Evolutionary conservation across 2,888 invertebrate species (phyloP).

Genomic region (Drosophila sordidapex): DNA sequence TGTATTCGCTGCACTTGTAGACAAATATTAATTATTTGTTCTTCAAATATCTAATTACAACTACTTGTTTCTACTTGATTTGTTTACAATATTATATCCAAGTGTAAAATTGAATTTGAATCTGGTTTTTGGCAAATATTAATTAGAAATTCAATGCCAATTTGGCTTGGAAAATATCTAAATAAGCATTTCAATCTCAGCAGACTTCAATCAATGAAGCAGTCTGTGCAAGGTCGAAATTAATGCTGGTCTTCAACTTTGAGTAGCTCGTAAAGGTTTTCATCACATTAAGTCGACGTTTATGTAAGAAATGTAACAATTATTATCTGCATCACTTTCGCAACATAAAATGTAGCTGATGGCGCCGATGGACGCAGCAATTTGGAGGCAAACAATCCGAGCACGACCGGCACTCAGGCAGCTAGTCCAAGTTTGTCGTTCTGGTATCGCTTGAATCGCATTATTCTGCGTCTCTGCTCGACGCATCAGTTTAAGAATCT

Average conservation of each 20-base stretch:
- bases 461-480: conserved; percentile 88
- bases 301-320: not conserved
- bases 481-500: conserved; percentile 92
- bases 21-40: not conserved
- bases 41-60: not conserved
- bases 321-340: not conserved
- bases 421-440: conserved; percentile 85
- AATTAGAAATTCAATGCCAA: not conserved
- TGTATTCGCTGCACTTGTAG: not conserved
- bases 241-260: not conserved
- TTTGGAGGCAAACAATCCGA: conserved; percentile 77
- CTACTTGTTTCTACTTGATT: not conserved
- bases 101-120: not conserved
- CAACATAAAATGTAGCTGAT: conserved; percentile 58
- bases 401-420: conserved; percentile 50
- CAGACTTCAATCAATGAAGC: too few species aligned
- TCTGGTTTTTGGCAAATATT: not conserved
- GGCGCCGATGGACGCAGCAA: conserved; percentile 79
- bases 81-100: not conserved
- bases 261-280: not conserved
- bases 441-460: conserved; percentile 85
- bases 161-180: not conserved
- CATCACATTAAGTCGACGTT: not conserved
- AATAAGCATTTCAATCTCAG: not conserved
- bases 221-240: not conserved